Conservation (phyloP, 2,797 vertebrate genomes). For the Synaphobranchus kaupii region DNA sequence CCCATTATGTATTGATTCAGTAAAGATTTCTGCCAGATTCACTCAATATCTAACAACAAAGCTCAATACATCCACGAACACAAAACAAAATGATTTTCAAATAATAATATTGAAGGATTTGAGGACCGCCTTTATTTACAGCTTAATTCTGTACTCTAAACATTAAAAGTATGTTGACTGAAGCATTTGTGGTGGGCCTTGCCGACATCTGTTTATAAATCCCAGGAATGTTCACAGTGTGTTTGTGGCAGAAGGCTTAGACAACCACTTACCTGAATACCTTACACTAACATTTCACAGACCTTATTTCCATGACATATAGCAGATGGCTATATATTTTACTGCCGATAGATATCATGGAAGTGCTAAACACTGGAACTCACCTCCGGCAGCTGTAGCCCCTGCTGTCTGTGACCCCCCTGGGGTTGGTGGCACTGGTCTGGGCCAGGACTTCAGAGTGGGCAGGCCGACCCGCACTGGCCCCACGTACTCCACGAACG, state of each 20-base stretch:
- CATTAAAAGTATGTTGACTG: not conserved
- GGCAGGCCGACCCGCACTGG: slow-evolving; percentile 48
- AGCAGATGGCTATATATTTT: not conserved
- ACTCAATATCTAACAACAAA: not conserved
- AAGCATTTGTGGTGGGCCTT: not conserved
- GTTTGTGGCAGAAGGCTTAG: not conserved
- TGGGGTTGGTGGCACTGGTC: slow-evolving; percentile 67
- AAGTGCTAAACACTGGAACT: slow-evolving; percentile 51
- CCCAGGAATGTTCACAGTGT: not conserved
- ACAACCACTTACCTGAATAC: not conserved
- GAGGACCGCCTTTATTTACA: not conserved
- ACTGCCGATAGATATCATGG: not conserved
- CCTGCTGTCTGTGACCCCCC: slow-evolving; percentile 47
- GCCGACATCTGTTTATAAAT: not conserved
- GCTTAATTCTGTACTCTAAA: not conserved
- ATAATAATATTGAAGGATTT: not conserved
- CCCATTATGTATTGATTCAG: not conserved
- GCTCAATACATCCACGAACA: not conserved
- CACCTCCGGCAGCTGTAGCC: slow-evolving; percentile 65
- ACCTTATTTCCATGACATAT: slow-evolving; percentile 4
- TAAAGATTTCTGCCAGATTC: slow-evolving; percentile 8
- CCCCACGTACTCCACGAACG: slow-evolving; percentile 80
- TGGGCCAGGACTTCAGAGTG: slow-evolving; percentile 64
- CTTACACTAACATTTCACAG: not conserved
- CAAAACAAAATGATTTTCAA: not conserved